phyloP scores from a whole-genome alignment of 2,113 vertebrate genomes.

The Lichenostomus cassidix region DNA sequence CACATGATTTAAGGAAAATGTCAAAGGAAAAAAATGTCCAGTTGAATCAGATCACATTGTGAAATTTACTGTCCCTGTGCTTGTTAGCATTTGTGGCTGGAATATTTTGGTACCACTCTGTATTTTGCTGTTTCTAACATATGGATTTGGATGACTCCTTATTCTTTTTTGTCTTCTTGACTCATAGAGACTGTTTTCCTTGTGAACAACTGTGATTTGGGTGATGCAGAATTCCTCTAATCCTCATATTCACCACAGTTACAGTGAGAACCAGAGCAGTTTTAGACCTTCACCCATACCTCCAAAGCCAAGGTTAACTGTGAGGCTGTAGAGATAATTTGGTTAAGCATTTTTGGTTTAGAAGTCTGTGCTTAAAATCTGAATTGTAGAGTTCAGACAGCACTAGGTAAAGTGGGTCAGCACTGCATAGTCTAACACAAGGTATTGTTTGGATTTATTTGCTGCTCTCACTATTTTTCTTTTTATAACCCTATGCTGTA shows the following conservation, averaged over 20 bases:
- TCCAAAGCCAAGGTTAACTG: neutral
- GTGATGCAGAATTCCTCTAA: neutral
- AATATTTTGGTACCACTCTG: neutral
- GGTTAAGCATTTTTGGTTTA: neutral
- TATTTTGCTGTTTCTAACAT: neutral
- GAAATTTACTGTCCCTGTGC: neutral
- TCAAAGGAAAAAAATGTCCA: neutral
- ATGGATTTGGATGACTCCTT: neutral
- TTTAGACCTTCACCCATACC: neutral
- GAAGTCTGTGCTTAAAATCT: neutral
- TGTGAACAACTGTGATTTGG: neutral
- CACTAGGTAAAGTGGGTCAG: neutral
- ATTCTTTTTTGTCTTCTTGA: neutral
- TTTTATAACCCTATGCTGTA: neutral
- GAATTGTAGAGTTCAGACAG: neutral
- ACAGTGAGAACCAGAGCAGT: neutral
- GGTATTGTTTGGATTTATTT: slow-evolving; percentile 20
- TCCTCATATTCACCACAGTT: neutral
- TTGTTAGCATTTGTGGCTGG: neutral
- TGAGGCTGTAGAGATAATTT: neutral
- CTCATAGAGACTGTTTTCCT: neutral
- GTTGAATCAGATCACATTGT: neutral
- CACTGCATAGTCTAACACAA: neutral
- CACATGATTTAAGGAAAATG: slow-evolving; percentile 8
- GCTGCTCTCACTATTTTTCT: slow-evolving; percentile 1